These are phyloP conservation scores for Eristalis pertinax DNA, from an alignment of 2,888 invertebrate species.

Conservation along the genomic window DNA sequence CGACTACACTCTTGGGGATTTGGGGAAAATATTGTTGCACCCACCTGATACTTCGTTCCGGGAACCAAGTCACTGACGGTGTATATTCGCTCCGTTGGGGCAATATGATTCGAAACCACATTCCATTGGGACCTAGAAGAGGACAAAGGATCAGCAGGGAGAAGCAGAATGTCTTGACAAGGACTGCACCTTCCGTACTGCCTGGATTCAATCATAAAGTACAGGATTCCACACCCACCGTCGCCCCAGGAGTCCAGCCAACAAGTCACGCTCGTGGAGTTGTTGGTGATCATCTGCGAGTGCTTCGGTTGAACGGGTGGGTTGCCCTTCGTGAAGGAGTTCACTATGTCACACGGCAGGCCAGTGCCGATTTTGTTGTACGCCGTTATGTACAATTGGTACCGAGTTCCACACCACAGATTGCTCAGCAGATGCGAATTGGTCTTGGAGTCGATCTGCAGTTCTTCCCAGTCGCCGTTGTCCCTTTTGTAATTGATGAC, in stretches of 20 bases:
- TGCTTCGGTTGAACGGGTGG: conserved; percentile 90
- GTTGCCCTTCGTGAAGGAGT: conserved; percentile 91
- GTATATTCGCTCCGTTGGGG: conserved; percentile 90
- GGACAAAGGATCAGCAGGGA: not conserved
- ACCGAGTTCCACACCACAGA: conserved; percentile 93
- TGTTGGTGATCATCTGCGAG: conserved; percentile 91
- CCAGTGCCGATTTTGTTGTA: conserved; percentile 95
- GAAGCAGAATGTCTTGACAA: not conserved
- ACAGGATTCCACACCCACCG: conserved; percentile 93
- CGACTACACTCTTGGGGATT: not conserved
- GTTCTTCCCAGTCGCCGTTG: conserved; percentile 95
- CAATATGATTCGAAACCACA: conserved; percentile 90
- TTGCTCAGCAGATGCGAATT: conserved; percentile 90
- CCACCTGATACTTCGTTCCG: conserved; percentile 86
- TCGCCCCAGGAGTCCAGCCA: conserved; percentile 95
- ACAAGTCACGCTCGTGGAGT: conserved; percentile 92
- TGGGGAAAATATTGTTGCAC: not conserved
- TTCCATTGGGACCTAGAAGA: conserved; percentile 85
- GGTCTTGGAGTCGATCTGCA: conserved; percentile 91
- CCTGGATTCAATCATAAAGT: conserved; percentile 91
- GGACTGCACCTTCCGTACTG: conserved; percentile 81
- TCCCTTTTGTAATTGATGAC: conserved; percentile 95
- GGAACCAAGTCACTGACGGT: conserved; percentile 90
- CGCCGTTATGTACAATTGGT: conserved; percentile 94
- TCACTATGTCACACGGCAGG: conserved; percentile 92